These are phyloP conservation scores for Agrilus planipennis DNA, from an alignment of 1,140 invertebrate genomes.

Conservation along the genomic window DNA sequence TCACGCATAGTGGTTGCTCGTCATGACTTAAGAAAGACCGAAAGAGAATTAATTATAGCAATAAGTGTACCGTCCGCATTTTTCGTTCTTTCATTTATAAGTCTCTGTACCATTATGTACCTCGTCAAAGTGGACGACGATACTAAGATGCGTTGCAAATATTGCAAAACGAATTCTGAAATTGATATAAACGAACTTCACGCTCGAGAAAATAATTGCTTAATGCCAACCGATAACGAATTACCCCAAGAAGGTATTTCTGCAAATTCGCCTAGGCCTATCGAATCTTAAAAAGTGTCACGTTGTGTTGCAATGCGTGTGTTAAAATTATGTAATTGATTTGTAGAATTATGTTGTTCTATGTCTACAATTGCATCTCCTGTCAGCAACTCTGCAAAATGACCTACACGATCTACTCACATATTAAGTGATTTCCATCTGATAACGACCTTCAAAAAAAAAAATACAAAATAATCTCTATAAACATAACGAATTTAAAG, in stretches of 20 bases:
- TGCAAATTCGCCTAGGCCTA: not conserved
- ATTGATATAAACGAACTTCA: constrained; percentile 6
- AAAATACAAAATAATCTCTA: too few species aligned
- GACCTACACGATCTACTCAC: too few species aligned
- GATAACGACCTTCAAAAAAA: too few species aligned
- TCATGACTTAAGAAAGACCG: constrained; percentile 64
- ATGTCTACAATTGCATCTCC: too few species aligned
- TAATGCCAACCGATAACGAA: not conserved
- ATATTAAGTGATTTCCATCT: too few species aligned
- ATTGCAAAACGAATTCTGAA: constrained; percentile 40
- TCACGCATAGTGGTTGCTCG: constrained; percentile 54
- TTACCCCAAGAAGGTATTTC: not conserved
- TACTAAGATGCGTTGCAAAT: constrained; percentile 78
- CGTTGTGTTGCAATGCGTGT: too few species aligned
- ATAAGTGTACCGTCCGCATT: constrained; percentile 64
- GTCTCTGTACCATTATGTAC: constrained; percentile 71
- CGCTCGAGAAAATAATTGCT: not conserved
- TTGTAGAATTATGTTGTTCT: too few species aligned
- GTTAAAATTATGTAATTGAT: too few species aligned
- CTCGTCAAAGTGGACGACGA: constrained; percentile 83
- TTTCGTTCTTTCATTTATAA: constrained; percentile 74
- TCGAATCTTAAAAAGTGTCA: too few species aligned
- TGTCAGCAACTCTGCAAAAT: too few species aligned
- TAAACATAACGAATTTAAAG: too few species aligned
- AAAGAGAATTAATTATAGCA: constrained; percentile 69